Evolutionary conservation across 2,888 invertebrate species (phyloP).

Genomic region (Erynnis tages): DNA sequence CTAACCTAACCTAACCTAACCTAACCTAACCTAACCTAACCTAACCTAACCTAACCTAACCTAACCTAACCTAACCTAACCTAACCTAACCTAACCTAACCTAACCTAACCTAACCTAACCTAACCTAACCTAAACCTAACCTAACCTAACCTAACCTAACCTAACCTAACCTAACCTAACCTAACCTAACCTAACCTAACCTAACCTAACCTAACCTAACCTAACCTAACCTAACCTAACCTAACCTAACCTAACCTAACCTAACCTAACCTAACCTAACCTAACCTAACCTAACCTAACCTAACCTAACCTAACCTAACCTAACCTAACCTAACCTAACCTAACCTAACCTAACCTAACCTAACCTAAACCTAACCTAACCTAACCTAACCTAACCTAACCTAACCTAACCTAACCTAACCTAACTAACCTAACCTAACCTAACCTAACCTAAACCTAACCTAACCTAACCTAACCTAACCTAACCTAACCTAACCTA

Average conservation of each 20-base stretch:
- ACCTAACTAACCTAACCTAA: slow-evolving; percentile 33
- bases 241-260: slow-evolving; percentile 35
- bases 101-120: slow-evolving; percentile 34
- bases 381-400: slow-evolving; percentile 31
- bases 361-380: slow-evolving; percentile 30
- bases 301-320: slow-evolving; percentile 31
- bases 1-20: slow-evolving; percentile 35
- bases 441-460: slow-evolving; percentile 37
- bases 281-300: slow-evolving; percentile 33
- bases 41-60: slow-evolving; percentile 35
- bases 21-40: slow-evolving; percentile 36
- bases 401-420: slow-evolving; percentile 19
- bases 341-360: slow-evolving; percentile 35
- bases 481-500: slow-evolving; percentile 38
- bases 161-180: slow-evolving; percentile 35
- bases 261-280: slow-evolving; percentile 36
- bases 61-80: slow-evolving; percentile 35
- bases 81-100: slow-evolving; percentile 35
- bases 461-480: slow-evolving; percentile 38
- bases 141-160: slow-evolving; percentile 34
- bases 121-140: slow-evolving; percentile 35
- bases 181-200: slow-evolving; percentile 34
- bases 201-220: slow-evolving; percentile 33
- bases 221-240: slow-evolving; percentile 35
- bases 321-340: slow-evolving; percentile 36